Base-by-base conservation (phyloP, 2,888 invertebrate species). In the Scrobipalpa costella region DNA sequence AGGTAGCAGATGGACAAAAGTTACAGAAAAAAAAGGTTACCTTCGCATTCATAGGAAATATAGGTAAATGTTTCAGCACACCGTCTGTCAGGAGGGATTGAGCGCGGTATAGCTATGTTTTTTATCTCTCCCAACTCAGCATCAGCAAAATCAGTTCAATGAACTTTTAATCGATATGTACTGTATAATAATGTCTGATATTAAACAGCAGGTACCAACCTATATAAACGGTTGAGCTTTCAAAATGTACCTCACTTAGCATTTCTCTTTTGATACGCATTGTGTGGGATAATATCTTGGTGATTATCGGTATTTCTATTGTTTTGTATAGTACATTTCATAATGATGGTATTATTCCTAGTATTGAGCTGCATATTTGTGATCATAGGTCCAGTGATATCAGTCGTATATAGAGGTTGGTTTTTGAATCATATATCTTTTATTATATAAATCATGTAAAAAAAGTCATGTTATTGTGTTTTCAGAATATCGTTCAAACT, bases 161-260 rank as follows among this genome's bases (percentile, higher is more conserved):
- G 72, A 68, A 67, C 72, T 61, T 36, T 13, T 33, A 63, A 57
- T 64, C 44, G 57, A 55, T 34, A 8, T n/a, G 11, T 17, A 9
- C 15, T 34, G n/a, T 52, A 47, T 59, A 63, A 36, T 66, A 66
- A 67, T 69, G 50, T 52, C 66, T 63, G 65, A 68, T 69, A 72
- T 72, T 69, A 68, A 63, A 67, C 52, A 64, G 63, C 15, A 34
- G 7, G 55, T 70, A 67, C 65, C 70, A 61, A 69, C 66, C 67
- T 75, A 75, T 75, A 75, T 75, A 75, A 73, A 73, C 71, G 64
- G 70, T 65, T 68, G 71, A 67, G 68, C 70, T 67, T 68, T 68
- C 21, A 69, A 59, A n/a, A 64, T 52, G 52, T 61, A 65, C 64
- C 61, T 69, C 74, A 72, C 70, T 74, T 65, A 44, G 44, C 63